Base-by-base conservation (phyloP, 1,140 invertebrate genomes). In the Cydia pomonella region DNA sequence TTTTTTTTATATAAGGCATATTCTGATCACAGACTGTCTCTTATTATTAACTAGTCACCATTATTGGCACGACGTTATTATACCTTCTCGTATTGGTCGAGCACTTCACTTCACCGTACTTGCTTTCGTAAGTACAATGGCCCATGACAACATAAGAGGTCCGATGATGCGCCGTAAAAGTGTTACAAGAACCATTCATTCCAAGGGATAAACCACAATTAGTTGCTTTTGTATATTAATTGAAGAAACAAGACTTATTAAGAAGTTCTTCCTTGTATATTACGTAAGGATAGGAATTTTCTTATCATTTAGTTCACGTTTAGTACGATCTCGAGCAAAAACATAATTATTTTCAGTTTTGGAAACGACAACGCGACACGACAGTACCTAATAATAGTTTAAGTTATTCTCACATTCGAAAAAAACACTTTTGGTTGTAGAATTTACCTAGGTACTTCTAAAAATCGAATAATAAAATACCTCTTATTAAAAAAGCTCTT, bases 101-200 rank as follows among this genome's bases (percentile, higher is more conserved):
- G 12, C 29, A 21, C 64, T 69, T 38, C 25, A 29, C 64, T 69
- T 38, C 25, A 29, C 64, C 29, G 25, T 69, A 33, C 38, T 69
- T 69, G 27, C 29, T 33, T 38, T 33, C 5, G 6, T 33, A 18
- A 69, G 63, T 18, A 29, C 29, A 4, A 33, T 69, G 64, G 64
- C 64, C 38, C 29, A 10, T 69, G 64, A 69, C 64, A 69, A 41
- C 27, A 6, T 41, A 18, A 69, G n/a, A 16, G 64, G 64, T 69
- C 29, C 27, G 27, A 38, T 33, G 38, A 38, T 69, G 29, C 64
- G 64, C 29, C 16, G 64, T 33, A 18, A 64, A 69, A 69, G 64
- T 33, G 64, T 38, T 38, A 69, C 27, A 69, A 23, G 3, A 69
- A 69, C 2, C 29, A 33, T 29, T 69, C 29, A 33, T 29, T 69